A percentile compares a stretch with the other conserved stretches of the same genome.
Evolutionary conservation across 2,797 vertebrate species (phyloP).

Genomic region (Meriones psammophilus): DNA sequence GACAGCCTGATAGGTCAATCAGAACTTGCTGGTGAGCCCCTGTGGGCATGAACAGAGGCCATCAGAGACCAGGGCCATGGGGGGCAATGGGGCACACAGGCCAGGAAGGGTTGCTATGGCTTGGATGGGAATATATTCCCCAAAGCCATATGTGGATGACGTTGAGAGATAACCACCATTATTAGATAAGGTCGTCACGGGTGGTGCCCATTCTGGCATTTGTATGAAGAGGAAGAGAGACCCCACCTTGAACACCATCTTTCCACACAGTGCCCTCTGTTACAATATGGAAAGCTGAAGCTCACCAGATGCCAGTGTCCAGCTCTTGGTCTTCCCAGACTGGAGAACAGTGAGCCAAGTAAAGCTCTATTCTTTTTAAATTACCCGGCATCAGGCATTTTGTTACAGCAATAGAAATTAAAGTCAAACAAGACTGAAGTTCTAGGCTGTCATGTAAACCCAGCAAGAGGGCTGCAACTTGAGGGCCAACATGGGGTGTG

Average conservation of each 20-base stretch:
- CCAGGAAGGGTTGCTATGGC: background rate
- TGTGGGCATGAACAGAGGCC: background rate
- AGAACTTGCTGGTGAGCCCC: background rate
- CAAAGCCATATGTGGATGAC: background rate
- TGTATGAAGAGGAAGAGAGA: background rate
- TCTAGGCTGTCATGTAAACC: background rate
- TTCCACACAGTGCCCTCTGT: background rate
- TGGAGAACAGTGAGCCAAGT: background rate
- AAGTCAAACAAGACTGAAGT: background rate
- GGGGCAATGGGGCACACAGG: background rate
- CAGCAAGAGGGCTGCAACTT: background rate
- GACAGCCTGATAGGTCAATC: background rate
- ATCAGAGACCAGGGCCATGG: background rate
- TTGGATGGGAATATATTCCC: background rate
- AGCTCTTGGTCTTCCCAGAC: background rate
- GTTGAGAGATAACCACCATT: background rate
- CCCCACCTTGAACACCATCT: background rate
- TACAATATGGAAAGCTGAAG: background rate
- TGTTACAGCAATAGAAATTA: background rate
- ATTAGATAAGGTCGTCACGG: background rate
- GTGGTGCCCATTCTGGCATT: background rate
- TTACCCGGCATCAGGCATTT: background rate
- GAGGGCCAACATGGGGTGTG: accelerated
- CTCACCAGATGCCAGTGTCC: background rate
- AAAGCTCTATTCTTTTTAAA: background rate